Base-by-base conservation (phyloP, 2,888 invertebrate genomes). In the Steinernema hermaphroditum region DNA sequence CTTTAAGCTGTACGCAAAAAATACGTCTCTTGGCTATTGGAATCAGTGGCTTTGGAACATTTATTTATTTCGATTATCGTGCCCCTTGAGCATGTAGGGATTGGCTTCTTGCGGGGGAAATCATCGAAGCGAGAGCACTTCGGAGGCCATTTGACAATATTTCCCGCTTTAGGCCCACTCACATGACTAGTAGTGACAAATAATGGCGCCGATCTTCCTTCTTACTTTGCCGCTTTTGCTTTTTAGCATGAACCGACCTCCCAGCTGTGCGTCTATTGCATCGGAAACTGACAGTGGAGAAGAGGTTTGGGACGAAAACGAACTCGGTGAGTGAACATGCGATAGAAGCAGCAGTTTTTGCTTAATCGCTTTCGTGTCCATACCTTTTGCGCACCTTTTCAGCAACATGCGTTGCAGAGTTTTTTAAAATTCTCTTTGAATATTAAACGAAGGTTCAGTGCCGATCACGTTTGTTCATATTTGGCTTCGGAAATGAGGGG, bases 121-220 rank as follows among this genome's bases (percentile, higher is more conserved):
- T 62, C 62, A 62, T 24, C 29, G 27, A 32, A 62, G 62, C 62
- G 62, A 62, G 32, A 62, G 34, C 62, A 32, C 34, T 46, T 32
- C 32, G 29, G n/a, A 32, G 16, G 8, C 34, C 19, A 32, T 29
- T 32, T 29, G 62, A 29, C 62, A 12, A 62, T 62, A 6, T 22
- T 46, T 16, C 62, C 62, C 32, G 16, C 9, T 62, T 62, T 62
- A 29, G 29, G 27, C 32, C 62, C 62, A 29, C 62, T 29, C 62
- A 16, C 62, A 16, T 29, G 46, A 46, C 46, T 16, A 19, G n/a
- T n/a, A 46, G 46, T 19, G 46, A 46, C 46, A 46, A 46, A 46
- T 19, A 46, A 46, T n/a, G 4, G 6, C 46, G n/a, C 16, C 16
- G 16, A 6, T 16, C 16, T 2, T 41, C 22, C 46, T 19, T n/a